These are phyloP conservation scores for Dendrolimus kikuchii DNA, from an alignment of 1,140 invertebrate species.

Conservation along the genomic window DNA sequence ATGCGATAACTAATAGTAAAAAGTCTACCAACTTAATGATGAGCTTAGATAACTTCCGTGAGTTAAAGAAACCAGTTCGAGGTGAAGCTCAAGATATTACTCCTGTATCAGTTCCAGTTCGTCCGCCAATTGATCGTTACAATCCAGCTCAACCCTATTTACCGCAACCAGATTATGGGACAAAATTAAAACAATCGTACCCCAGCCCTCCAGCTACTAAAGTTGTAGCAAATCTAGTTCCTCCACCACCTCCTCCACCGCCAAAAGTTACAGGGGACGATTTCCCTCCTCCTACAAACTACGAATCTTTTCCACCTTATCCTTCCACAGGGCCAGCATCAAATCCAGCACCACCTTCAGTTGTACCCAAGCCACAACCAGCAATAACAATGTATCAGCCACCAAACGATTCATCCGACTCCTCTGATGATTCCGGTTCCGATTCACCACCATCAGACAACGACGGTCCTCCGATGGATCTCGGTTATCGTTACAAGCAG, in stretches of 20 bases:
- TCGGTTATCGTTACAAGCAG: constrained; percentile 45
- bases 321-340: constrained; percentile 19
- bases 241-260: constrained; percentile 53
- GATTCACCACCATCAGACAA: constrained; percentile 14
- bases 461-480: constrained; percentile 26
- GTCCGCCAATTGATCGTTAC: constrained; percentile 51
- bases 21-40: constrained; percentile 44
- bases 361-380: constrained; percentile 11
- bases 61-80: constrained; percentile 51
- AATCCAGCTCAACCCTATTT: constrained; percentile 69
- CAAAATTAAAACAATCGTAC: constrained; percentile 44
- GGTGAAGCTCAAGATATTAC: constrained; percentile 56
- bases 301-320: constrained; percentile 60
- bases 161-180: constrained; percentile 38
- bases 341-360: constrained; percentile 17
- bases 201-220: constrained; percentile 11
- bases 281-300: constrained; percentile 43
- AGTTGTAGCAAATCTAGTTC: constrained; percentile 37
- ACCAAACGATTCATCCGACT: constrained; percentile 7
- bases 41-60: constrained; percentile 50
- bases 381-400: constrained; percentile 9
- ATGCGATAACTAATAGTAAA: constrained; percentile 32
- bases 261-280: constrained; percentile 34
- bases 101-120: constrained; percentile 15
- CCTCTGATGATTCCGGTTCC: constrained; percentile 10